Percentiles rank a stretch among this genome's conserved stretches.
Evolutionary conservation across 1,140 invertebrate species (phyloP).

Genomic region (Ceratitis capitata): DNA sequence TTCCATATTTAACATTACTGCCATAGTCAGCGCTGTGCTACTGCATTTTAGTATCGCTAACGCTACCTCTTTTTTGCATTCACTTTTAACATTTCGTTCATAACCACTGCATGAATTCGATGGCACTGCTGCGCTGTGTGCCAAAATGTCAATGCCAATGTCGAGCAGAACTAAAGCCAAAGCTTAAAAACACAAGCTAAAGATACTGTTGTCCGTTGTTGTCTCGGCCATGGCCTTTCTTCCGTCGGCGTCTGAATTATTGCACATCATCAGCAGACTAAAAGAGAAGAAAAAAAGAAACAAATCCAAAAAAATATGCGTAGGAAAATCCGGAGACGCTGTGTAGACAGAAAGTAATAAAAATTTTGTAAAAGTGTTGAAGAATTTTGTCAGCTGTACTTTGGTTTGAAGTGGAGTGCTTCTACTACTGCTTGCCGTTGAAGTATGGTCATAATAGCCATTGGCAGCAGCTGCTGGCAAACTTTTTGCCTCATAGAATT

Average conservation of each 20-base stretch:
- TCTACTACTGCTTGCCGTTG: not conserved
- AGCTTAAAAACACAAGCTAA: not conserved
- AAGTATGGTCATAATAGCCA: not conserved
- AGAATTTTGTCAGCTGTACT: not conserved
- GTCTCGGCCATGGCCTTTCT: not conserved
- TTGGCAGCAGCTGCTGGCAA: not conserved
- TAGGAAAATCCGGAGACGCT: too few relatives aligned
- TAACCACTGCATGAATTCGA: not conserved
- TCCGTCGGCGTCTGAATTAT: not conserved
- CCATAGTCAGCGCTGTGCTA: too few relatives aligned
- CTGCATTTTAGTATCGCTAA: not conserved
- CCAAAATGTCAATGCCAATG: conserved; percentile 28
- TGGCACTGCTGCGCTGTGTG: not conserved
- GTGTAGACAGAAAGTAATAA: not conserved
- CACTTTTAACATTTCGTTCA: not conserved
- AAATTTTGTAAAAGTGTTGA: not conserved
- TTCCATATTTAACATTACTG: too few relatives aligned
- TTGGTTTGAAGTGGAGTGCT: too few relatives aligned
- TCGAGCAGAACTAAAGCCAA: not conserved
- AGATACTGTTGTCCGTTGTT: not conserved
- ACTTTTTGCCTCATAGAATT: not conserved
- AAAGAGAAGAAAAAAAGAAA: not conserved
- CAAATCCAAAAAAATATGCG: too few relatives aligned
- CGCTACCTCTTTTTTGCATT: not conserved
- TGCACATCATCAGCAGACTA: not conserved